phyloP scores from a whole-genome alignment of 2,888 invertebrate genomes.

The Portevinia maculata region DNA sequence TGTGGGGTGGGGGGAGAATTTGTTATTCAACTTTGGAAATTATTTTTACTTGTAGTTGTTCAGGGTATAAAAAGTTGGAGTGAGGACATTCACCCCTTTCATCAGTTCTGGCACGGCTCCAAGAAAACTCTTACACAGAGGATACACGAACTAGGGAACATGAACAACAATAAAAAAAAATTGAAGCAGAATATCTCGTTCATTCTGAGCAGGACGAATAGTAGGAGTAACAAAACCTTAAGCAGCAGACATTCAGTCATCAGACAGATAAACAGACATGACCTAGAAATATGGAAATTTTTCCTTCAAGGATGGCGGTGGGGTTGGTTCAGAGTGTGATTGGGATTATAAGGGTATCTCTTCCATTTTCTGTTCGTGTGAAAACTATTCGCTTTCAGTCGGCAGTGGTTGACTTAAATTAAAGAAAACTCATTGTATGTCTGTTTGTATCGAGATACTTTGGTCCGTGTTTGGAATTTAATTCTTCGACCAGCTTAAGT shows the following conservation, averaged over 20 bases:
- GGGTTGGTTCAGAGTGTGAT: not conserved
- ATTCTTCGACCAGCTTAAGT: conserved; percentile 23
- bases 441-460: conserved; percentile 29
- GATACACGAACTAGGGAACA: not conserved
- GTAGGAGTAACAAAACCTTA: not conserved
- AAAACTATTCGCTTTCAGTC: conserved; percentile 27
- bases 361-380: conserved; percentile 56
- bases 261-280: conserved; percentile 74
- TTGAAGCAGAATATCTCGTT: conserved; percentile 48
- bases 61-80: not conserved
- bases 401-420: conserved; percentile 45
- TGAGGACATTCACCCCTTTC: conserved; percentile 64
- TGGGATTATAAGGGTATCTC: conserved; percentile 62
- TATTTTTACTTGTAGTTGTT: conserved; percentile 41
- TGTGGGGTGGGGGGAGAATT: conserved; percentile 8
- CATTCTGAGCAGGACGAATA: conserved; percentile 57
- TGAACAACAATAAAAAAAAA: conserved; percentile 12
- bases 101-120: conserved; percentile 60
- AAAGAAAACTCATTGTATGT: conserved; percentile 31
- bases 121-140: conserved; percentile 39
- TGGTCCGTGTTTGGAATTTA: conserved; percentile 48
- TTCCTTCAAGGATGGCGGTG: not conserved
- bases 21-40: conserved; percentile 34
- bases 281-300: conserved; percentile 73
- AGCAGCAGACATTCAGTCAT: conserved; percentile 63